Conservation (phyloP, 37 sponge, comb jelly and placozoan species). For the Corticium candelabrum region DNA sequence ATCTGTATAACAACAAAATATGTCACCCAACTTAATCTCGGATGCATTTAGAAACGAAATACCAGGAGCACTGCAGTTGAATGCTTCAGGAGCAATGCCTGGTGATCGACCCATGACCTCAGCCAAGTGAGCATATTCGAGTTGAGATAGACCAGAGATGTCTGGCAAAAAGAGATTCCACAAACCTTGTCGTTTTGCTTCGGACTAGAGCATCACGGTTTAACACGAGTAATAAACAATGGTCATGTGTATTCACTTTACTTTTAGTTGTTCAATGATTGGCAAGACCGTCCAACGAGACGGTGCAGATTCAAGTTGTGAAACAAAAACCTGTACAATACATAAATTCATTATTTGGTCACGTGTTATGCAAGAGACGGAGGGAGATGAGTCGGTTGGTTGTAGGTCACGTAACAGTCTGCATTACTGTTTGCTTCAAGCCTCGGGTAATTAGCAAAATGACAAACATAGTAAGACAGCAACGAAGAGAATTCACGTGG, state of each 20-base stretch:
- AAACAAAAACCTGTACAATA: conserved; percentile 24
- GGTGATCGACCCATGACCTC: conserved; percentile 71
- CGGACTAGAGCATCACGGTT: conserved; percentile 15
- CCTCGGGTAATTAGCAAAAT: no score
- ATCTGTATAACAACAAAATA: neutral
- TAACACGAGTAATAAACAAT: neutral
- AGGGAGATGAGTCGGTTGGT: no score
- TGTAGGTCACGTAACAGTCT: no score
- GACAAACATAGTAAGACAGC: no score
- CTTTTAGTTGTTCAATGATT: conserved; percentile 3
- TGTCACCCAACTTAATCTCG: neutral
- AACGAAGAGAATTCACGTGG: no score
- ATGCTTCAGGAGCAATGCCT: conserved; percentile 54
- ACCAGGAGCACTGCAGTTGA: conserved; percentile 88
- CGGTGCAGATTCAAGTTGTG: neutral
- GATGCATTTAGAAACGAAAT: conserved; percentile 16
- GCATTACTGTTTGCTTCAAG: no score
- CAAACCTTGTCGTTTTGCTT: conserved; percentile 62
- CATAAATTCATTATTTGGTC: no score
- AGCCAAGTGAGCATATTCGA: conserved; percentile 87
- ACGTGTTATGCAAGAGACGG: no score
- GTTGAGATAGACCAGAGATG: conserved; percentile 63
- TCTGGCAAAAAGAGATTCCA: conserved; percentile 93
- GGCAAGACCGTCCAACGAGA: neutral
- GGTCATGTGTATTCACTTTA: neutral